These are phyloP conservation scores for Zaprionus obscuricornis DNA, from an alignment of 2,888 invertebrate genomes.

Conservation along the genomic window DNA sequence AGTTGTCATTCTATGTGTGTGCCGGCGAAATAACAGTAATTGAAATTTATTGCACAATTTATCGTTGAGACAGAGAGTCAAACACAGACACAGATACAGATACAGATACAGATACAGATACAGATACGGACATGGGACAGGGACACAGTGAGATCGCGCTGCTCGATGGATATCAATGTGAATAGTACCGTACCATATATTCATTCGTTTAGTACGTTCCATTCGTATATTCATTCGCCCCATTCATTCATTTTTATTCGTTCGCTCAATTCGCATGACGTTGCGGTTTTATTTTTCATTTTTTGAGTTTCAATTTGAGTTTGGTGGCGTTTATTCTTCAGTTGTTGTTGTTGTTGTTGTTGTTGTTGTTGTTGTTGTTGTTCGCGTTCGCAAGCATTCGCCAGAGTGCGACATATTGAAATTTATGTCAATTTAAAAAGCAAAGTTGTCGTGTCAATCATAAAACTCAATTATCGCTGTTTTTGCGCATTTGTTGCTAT, in stretches of 20 bases:
- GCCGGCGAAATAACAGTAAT: conserved; percentile 78
- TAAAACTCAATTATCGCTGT: conserved; percentile 78
- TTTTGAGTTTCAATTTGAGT: conserved; percentile 10
- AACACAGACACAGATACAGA: conserved; percentile 40
- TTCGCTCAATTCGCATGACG: conserved; percentile 37
- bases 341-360: conserved; percentile 21
- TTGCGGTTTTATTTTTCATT: conserved; percentile 3
- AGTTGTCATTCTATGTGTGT: conserved; percentile 43
- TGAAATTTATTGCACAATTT: conserved; percentile 83
- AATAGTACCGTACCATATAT: too few relatives aligned
- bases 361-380: conserved; percentile 30
- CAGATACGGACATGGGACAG: conserved; percentile 2
- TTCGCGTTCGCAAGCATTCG: conserved; percentile 31
- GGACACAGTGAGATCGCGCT: not conserved
- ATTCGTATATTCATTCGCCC: too few relatives aligned
- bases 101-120: conserved; percentile 14
- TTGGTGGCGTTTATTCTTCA: conserved; percentile 18
- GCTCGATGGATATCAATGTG: conserved; percentile 35
- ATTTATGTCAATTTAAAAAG: conserved; percentile 81
- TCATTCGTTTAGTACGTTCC: conserved; percentile 38
- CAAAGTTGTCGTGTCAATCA: conserved; percentile 79
- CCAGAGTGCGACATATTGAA: conserved; percentile 75
- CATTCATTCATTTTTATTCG: conserved; percentile 35
- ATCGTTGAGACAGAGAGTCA: conserved; percentile 70
- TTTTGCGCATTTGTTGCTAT: conserved; percentile 26